Evolutionary conservation across 1,140 invertebrate genomes (phyloP), one percentile per base, ranked within the genome.

Genomic region (Caenorhabditis brenneri): DNA sequence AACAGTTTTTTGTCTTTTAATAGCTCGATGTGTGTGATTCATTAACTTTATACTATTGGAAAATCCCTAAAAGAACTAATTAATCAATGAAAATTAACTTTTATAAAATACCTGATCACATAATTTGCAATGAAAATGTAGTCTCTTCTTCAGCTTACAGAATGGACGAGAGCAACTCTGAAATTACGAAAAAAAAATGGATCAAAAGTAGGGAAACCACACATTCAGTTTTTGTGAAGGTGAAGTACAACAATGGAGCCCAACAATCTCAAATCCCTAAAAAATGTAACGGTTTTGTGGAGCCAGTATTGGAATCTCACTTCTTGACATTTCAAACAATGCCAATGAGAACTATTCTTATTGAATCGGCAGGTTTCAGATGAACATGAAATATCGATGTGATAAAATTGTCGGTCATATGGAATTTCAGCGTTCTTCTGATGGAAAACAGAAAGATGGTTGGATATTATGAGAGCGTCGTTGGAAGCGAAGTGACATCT

Each of bases 131-230:
- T 74, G 65, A 74, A 74, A 74, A 15, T 74, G 65, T n/a, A 36
- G 9, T 74, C 46, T 74, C 36, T 74, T 74, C n/a, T 74, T 74
- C n/a, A 74, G n/a, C 10, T 74, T 74, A 24, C 65, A 74, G 15
- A 74, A 74, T n/a, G 65, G 65, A 24, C 65, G 65, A 42, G 65
- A 39, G n/a, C 65, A 74, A 42, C 36, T 19, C 65, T 74, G 65
- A 42, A 74, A 74, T 65, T 65, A 27, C n/a, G n/a, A n/a, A 42
- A 5, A 42, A 39, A 15, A 10, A 46, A 24, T n/a, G 1, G 19
- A 27, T 16, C 0, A 27, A 31, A 16, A 6, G 22, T 16, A 27
- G 31, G 12, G 36, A 33, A 65, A 0, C 0, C 12, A n/a, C 24
- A 74, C 65, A 74, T 74, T 36, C 10, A 74, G n/a, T n/a, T 31